These are phyloP conservation scores for Buphagus erythrorhynchus DNA, from an alignment of 2,797 vertebrate genomes.

Conservation along the genomic window DNA sequence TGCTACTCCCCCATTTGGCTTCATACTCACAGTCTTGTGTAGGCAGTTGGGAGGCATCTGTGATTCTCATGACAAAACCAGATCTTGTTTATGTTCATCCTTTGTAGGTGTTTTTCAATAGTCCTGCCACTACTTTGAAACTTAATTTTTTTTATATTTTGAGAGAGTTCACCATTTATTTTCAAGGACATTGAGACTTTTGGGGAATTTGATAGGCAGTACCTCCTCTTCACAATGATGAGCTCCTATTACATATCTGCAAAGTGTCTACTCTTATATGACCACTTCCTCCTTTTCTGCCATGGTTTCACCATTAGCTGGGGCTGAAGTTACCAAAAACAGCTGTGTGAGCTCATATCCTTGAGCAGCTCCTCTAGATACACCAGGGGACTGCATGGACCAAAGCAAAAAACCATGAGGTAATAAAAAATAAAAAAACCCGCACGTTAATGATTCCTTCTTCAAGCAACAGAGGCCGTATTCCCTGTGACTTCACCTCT, in stretches of 20 bases:
- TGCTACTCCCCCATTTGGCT: background rate
- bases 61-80: background rate
- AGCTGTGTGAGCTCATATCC: background rate
- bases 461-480: background rate
- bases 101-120: background rate
- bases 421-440: background rate
- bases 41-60: background rate
- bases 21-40: background rate
- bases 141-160: background rate
- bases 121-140: background rate
- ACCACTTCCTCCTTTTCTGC: background rate
- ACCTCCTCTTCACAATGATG: background rate
- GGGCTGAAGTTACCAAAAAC: background rate
- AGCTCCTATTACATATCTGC: background rate
- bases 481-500: background rate
- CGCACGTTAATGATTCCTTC: background rate
- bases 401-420: rapidly evolving
- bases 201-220: background rate
- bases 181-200: background rate
- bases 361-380: background rate
- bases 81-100: background rate
- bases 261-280: background rate
- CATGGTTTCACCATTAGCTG: background rate
- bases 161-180: background rate
- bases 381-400: background rate